These are phyloP conservation scores for Bucorvus abyssinicus DNA, from an alignment of 2,797 vertebrate species.

Conservation along the genomic window DNA sequence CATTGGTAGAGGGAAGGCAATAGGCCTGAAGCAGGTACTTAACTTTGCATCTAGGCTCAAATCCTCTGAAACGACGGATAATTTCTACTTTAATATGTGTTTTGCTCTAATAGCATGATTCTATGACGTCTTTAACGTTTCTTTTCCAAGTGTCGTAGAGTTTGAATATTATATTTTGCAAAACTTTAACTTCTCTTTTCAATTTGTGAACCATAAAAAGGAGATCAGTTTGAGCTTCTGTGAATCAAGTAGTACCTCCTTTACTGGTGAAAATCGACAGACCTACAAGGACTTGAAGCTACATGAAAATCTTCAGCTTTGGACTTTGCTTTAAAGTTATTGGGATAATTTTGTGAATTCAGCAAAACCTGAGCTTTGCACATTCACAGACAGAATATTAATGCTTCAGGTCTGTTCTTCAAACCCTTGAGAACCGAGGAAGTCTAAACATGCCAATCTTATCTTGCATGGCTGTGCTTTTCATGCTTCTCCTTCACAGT, in stretches of 20 bases:
- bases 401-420: conserved; percentile 18
- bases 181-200: background rate
- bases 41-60: background rate
- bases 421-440: background rate
- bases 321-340: background rate
- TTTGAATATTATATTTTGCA: background rate
- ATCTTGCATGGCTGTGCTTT: conserved; percentile 6
- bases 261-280: background rate
- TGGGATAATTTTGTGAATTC: conserved; percentile 14
- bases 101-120: background rate
- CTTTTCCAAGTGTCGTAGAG: background rate
- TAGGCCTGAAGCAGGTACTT: background rate
- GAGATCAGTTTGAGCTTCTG: background rate
- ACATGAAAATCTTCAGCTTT: background rate
- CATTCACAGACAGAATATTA: conserved; percentile 22
- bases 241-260: background rate
- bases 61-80: background rate
- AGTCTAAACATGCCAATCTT: conserved; percentile 47
- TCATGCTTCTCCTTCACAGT: conserved; percentile 17
- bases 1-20: background rate
- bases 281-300: background rate
- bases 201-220: background rate
- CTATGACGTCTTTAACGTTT: background rate
- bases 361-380: conserved; percentile 14
- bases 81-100: background rate